Base-by-base conservation (phyloP, 1,140 invertebrate genomes). In the Euura saliciscinereae region DNA sequence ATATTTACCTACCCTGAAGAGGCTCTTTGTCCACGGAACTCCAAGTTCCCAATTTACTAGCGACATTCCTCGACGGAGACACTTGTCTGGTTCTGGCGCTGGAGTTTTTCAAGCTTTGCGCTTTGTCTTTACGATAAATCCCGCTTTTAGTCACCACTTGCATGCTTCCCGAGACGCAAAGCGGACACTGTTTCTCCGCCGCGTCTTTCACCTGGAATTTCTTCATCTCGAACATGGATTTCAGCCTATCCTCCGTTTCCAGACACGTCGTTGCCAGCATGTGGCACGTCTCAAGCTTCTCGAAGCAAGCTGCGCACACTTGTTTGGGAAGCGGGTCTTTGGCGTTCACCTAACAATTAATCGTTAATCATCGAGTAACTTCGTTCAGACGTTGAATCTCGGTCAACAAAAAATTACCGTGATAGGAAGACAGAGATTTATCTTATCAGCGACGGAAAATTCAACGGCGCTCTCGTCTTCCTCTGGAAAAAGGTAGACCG, bases 401-500 rank as follows among this genome's bases (percentile, higher is more conserved):
- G 2, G 44, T 6, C 46, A 6, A 59, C 10, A 59, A 59, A 59
- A 0, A 59, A 45, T 64, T 64, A 72, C 71, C 66, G 71, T 72
- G 6, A 72, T 44, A 43, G 72, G 72, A 43, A 73, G 72, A 59
- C 72, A 73, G 44, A 73, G 44, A 64, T 73, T 73, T 64, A 73
- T 73, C 65, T 73, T 73, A 69, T 73, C 72, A 13, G 46, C 72
- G 45, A 73, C 59, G 43, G 66, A 64, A 44, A 10, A 69, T 43
- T 73, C 66, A 3, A 45, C 7, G 6, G 8, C 28, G 6, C 43
- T 44, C 6, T 69, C 13, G 6, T 43, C 45, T 3, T 73, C 42
- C 43, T 8, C 43, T 1, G 45, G 51, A 42, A 68, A 73, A 11
- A 73, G n/a, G 43, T 73, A n/a, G 44, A 73, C 59, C 64, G 72